Evolutionary conservation across 2,797 vertebrate species (phyloP).

Genomic region (Pteronotus mesoamericanus): DNA sequence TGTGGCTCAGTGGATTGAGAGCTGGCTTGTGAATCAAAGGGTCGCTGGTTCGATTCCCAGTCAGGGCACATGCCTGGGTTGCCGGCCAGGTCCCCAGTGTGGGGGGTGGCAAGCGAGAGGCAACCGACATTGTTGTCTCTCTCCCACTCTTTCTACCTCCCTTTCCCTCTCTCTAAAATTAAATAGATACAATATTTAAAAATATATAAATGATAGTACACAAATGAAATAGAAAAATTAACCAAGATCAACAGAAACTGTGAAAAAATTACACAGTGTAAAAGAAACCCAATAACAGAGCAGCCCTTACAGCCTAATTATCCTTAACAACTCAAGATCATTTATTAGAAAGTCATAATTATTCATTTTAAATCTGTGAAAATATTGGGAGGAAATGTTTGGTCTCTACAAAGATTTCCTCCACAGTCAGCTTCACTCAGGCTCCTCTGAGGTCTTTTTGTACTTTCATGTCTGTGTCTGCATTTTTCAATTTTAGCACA

Average conservation of each 20-base stretch:
- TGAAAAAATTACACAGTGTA: not conserved
- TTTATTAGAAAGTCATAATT: not conserved
- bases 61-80: too few species aligned
- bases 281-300: not conserved
- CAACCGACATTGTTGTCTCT: too few species aligned
- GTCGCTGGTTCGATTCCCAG: too few species aligned
- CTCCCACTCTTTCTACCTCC: too few species aligned
- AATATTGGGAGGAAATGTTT: not conserved
- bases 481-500: not conserved
- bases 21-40: too few species aligned
- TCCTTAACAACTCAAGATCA: not conserved
- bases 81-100: too few species aligned
- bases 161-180: too few species aligned
- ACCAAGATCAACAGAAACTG: not conserved
- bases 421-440: not conserved
- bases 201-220: too few species aligned
- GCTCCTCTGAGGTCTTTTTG: not conserved
- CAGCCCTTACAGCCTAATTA: not conserved
- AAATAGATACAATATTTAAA: too few species aligned
- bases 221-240: not conserved
- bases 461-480: not conserved
- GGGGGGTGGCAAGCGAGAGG: too few species aligned
- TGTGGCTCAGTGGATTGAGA: too few species aligned
- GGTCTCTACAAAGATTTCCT: not conserved
- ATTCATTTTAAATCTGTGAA: not conserved